Conservation (phyloP, 1,140 invertebrate genomes). For the Luehdorfia chinensis region DNA sequence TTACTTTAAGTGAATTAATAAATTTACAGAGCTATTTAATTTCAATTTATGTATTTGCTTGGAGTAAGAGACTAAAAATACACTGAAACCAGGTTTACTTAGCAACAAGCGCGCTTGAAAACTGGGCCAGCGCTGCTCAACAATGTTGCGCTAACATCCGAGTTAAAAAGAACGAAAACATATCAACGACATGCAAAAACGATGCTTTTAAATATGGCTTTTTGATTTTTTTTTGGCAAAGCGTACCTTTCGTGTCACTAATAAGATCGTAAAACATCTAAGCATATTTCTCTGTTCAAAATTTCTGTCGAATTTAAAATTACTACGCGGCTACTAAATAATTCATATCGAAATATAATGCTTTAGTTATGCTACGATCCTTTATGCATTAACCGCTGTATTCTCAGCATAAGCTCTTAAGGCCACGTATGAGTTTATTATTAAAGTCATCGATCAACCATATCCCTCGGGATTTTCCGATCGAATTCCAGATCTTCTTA, state of each 20-base stretch:
- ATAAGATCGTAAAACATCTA: too few species aligned
- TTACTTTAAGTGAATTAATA: too few species aligned
- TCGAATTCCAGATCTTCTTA: conserved; percentile 7
- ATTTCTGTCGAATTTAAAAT: too few species aligned
- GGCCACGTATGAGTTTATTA: conserved; percentile 10
- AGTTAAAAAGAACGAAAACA: conserved; percentile 8
- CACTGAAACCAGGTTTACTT: not conserved
- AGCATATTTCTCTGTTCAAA: too few species aligned
- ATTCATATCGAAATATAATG: too few species aligned
- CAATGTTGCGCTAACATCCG: conserved; percentile 5
- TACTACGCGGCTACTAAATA: too few species aligned
- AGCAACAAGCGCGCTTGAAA: conserved; percentile 4
- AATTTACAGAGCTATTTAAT: too few species aligned
- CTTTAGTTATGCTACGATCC: too few species aligned
- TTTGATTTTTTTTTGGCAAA: not conserved
- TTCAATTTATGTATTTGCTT: too few species aligned
- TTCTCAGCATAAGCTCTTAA: conserved; percentile 11
- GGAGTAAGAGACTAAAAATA: conserved; percentile 2
- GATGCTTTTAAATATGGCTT: conserved; percentile 3
- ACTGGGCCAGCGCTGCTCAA: conserved; percentile 8
- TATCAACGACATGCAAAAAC: conserved; percentile 1
- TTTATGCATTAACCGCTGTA: too few species aligned
- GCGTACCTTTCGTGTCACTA: not conserved
- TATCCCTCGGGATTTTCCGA: conserved; percentile 11
- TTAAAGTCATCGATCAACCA: conserved; percentile 16